A percentile compares a stretch with the other conserved stretches of the same genome.
Evolutionary conservation across 2,888 invertebrate species (phyloP).

Genomic region (Dioctria linearis): DNA sequence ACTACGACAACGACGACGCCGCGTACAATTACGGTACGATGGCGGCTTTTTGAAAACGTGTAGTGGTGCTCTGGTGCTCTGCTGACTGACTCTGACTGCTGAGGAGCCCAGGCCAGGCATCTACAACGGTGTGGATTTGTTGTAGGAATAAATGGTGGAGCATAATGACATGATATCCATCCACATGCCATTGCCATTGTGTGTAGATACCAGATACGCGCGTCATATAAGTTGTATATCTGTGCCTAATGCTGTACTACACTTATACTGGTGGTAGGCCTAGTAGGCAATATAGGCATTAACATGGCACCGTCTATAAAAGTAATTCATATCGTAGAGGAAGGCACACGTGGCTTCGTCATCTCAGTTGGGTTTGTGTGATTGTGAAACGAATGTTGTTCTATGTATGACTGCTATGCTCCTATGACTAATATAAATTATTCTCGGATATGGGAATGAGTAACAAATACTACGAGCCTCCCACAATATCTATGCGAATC

Average conservation of each 20-base stretch:
- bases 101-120: not conserved
- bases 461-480: conserved; percentile 11
- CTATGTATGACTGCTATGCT: not conserved
- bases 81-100: not conserved
- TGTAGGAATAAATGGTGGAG: conserved; percentile 48
- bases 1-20: not conserved
- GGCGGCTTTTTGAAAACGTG: not conserved
- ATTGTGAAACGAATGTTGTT: conserved; percentile 39
- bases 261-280: not conserved
- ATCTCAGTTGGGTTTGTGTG: conserved; percentile 27
- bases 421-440: conserved; percentile 53
- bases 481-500: not conserved
- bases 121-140: not conserved
- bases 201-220: conserved; percentile 12
- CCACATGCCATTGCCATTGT: conserved; percentile 47
- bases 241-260: conserved; percentile 36
- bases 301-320: conserved; percentile 53
- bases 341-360: conserved; percentile 52
- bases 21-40: conserved; percentile 36
- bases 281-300: conserved; percentile 31
- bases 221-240: conserved; percentile 40
- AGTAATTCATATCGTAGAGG: conserved; percentile 52
- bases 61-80: not conserved
- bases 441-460: conserved; percentile 38
- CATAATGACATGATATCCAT: conserved; percentile 52